phyloP scores from a whole-genome alignment of 2,113 vertebrate species.

The Dunckerocampus dactyliophorus region DNA sequence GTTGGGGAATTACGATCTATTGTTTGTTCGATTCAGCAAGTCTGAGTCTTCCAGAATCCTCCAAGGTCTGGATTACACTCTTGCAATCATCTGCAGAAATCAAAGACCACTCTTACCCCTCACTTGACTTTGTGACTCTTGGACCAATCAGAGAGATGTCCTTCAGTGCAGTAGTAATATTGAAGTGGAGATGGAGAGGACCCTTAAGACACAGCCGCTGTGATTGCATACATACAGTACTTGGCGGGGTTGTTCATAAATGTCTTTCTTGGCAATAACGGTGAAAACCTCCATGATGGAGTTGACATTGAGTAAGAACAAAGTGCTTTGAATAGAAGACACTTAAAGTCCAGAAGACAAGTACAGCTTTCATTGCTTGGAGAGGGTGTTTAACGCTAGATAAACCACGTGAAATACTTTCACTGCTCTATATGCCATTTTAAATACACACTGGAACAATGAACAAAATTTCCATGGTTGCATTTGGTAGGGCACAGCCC shows the following conservation, averaged over 20 bases:
- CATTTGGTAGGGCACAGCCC: too few relatives aligned
- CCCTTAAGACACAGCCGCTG: conserved; percentile 32
- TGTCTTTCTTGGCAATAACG: conserved; percentile 21
- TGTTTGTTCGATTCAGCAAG: conserved; percentile 33
- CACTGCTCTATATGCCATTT: too few relatives aligned
- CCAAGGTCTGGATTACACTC: conserved; percentile 37
- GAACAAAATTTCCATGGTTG: too few relatives aligned
- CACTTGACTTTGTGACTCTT: conserved; percentile 58
- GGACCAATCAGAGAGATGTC: conserved; percentile 45
- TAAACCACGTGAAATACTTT: too few relatives aligned
- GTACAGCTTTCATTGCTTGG: not conserved
- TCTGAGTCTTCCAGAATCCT: conserved; percentile 34
- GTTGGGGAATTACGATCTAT: conserved; percentile 8
- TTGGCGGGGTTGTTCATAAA: conserved; percentile 35
- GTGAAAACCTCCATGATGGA: conserved; percentile 13
- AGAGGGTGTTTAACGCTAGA: not conserved
- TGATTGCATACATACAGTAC: conserved; percentile 23
- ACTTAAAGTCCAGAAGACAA: not conserved
- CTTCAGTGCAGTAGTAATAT: conserved; percentile 18
- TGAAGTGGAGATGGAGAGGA: conserved; percentile 26
- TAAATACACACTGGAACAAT: too few relatives aligned
- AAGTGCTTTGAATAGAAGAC: conserved; percentile 9
- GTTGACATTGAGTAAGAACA: conserved; percentile 14
- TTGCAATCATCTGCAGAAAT: conserved; percentile 45
- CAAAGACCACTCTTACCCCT: conserved; percentile 37